Base-by-base conservation (phyloP, 2,888 invertebrate species). In the Xestia ashworthii region DNA sequence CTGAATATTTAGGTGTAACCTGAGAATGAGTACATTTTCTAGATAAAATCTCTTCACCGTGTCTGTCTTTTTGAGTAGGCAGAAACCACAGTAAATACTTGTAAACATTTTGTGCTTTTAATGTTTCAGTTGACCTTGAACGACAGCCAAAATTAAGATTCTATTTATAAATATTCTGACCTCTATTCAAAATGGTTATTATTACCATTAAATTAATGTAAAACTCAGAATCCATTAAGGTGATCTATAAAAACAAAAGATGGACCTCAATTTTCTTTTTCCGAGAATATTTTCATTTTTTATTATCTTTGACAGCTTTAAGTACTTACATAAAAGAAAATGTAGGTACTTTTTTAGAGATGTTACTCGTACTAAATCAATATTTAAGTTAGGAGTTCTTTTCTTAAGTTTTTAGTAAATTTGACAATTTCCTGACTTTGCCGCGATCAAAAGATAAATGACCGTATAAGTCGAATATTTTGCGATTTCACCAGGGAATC, bases 161-260 rank as follows among this genome's bases (percentile, higher is more conserved):
- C 48, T 41, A 22, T 78, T n/a, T 58, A 60, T 71, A 38, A 8
- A 58, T 72, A 25, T 72, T 68, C 25, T 46, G 64, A 44, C 38
- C 3, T 53, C 8, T 38, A 32, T 38, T 69, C 41, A 1, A 25
- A 58, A 72, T 62, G 44, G 11, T 60, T 53, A 38, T 46, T 73
- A 69, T 62, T 58, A 68, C 22, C 12, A 72, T 60, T 44, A 53
- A 79, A 72, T 74, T 53, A 70, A 65, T 76, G n/a, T 80, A 55
- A 67, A 60, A 60, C 53, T 69, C 53, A 11, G 60, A 60, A 48
- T 55, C 66, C 65, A 80, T 80, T 76, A 70, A 53, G n/a, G 41
- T 38, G 12, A 71, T 53, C 58, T 68, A 55, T 80, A 75, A 72
- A 44, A 55, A 67, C 32, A 80, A 74, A 25, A 67, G 50, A 38